A percentile compares a stretch with the other conserved stretches of the same genome.
phyloP scores from a whole-genome alignment of 2,797 vertebrate genomes.

The Syndactyla subalaris region DNA sequence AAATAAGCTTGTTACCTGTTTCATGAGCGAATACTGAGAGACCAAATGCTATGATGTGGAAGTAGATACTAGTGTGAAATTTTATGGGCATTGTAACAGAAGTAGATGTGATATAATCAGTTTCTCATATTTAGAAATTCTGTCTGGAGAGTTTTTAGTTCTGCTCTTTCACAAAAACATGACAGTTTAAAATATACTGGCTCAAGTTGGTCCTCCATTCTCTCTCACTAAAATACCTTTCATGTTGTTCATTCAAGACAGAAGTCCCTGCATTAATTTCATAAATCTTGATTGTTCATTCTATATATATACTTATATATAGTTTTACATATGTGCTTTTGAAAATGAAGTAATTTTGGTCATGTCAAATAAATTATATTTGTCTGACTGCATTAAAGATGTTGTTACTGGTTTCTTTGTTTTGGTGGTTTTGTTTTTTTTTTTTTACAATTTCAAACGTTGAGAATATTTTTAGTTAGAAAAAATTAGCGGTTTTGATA shows the following conservation, averaged over 20 bases:
- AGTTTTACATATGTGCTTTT: neutral
- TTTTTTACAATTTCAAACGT: neutral
- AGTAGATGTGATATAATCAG: neutral
- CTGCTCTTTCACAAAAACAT: neutral
- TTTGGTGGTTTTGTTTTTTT: neutral
- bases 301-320: neutral
- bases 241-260: neutral
- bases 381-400: neutral
- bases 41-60: accelerated
- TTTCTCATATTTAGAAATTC: neutral
- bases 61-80: neutral
- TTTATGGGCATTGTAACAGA: neutral
- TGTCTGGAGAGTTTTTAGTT: neutral
- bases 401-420: neutral
- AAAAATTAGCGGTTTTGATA: accelerated
- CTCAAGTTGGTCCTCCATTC: neutral
- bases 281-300: neutral
- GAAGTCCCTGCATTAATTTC: neutral
- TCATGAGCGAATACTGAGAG: neutral
- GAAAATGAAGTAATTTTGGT: neutral
- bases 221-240: neutral
- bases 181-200: neutral
- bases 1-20: neutral
- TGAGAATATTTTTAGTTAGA: neutral
- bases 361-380: neutral